Conservation (phyloP, 2,888 invertebrate genomes). For the Myopa tessellatipennis region DNA sequence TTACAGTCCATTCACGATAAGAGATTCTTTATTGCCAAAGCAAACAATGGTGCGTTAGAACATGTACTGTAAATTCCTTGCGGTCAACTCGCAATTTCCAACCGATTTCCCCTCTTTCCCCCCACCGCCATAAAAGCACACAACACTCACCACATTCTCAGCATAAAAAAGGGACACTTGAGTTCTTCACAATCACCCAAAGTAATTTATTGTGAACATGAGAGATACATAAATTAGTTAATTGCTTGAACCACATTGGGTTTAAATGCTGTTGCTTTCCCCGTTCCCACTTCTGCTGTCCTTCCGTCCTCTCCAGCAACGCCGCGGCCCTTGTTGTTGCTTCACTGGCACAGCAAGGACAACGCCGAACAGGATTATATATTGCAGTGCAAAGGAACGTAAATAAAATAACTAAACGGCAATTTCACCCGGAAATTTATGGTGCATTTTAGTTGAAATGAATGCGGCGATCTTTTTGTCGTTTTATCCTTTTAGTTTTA, state of each 20-base stretch:
- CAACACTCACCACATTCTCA: not conserved
- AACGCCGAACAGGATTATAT: not conserved
- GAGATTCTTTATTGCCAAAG: no score
- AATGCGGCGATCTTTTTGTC: slow-evolving; percentile 40
- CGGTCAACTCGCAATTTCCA: not conserved
- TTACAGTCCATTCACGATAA: no score
- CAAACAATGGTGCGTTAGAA: not conserved
- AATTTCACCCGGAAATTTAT: slow-evolving; percentile 52
- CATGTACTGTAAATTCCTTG: not conserved
- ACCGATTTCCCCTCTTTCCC: not conserved
- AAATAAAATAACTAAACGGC: slow-evolving; percentile 52
- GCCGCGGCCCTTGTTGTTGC: not conserved
- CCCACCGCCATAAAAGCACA: not conserved
- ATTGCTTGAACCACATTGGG: slow-evolving; percentile 35
- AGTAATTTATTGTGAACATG: slow-evolving; percentile 32
- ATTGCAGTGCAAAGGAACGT: slow-evolving; percentile 14
- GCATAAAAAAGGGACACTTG: not conserved
- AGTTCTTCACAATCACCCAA: not conserved
- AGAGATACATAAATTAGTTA: slow-evolving; percentile 35
- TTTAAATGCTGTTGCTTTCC: slow-evolving; percentile 31
- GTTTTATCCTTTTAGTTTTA: slow-evolving; percentile 31
- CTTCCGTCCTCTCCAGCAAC: no score
- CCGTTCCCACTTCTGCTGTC: not conserved
- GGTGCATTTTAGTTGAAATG: slow-evolving; percentile 52
- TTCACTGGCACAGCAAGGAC: not conserved